Base-by-base conservation (phyloP, 1,140 invertebrate genomes). In the Drosophila punjabiensis region DNA sequence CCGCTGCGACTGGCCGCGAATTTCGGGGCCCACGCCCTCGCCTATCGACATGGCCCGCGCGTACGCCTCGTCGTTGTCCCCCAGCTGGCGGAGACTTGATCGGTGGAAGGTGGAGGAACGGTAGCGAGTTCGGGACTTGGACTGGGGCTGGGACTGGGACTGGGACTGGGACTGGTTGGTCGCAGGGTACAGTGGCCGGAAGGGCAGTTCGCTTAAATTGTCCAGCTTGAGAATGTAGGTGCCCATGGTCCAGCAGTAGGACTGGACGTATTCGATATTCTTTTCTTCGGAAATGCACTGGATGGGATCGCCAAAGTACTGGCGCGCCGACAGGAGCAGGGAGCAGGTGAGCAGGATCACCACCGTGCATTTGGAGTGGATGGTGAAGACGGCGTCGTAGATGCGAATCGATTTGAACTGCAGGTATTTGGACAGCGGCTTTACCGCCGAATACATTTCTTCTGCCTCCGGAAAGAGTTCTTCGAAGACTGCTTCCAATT, bases 241-340 rank as follows among this genome's bases (percentile, higher is more conserved):
- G 63, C 96, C 96, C 88, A 96, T 95, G 63, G 96, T 96, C 96
- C 96, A 97, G 92, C 96, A 97, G 82, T 95, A 97, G 20, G 95
- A 95, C 79, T 97, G 95, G 58, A 97, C 94, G 18, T 95, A 94
- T 69, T 96, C 94, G 66, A 94, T 94, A 41, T 94, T 92, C 61
- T 88, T 87, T 45, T 94, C 94, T 68, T 94, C 94, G 43, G 92
- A 92, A 76, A 96, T 95, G 79, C 96, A 96, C 64, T 95, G 94
- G 4, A 96, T 96, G 0, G 96, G 96, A 82, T 96, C 95, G 1
- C 96, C 96, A 59, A 97, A 96, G 81, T 96, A 96, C 82, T 96
- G 95, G 73, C 96, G 96, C 2, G 95, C 95, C 52, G 95, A 95
- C 1, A 96, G 94, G 64, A 96, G 84, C 45, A 96, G 83, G 3